Conservation (phyloP, 2,113 vertebrate species). For the Calypte anna region DNA sequence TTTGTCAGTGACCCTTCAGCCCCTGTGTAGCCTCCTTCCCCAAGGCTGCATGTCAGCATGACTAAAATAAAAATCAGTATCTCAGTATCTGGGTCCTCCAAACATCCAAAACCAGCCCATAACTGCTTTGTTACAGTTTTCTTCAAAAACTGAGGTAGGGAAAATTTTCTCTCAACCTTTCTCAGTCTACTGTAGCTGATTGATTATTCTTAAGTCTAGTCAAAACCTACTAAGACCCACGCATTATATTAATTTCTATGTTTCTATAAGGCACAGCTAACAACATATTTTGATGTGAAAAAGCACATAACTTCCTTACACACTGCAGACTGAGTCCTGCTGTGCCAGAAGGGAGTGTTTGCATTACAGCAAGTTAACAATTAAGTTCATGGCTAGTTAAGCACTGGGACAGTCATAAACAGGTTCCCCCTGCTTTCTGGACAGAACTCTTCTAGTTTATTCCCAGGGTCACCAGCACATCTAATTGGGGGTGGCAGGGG, state of each 20-base stretch:
- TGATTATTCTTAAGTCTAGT: background rate
- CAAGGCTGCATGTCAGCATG: background rate
- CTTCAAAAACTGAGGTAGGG: background rate
- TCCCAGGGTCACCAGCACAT: background rate
- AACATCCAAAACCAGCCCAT: background rate
- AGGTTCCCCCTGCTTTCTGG: background rate
- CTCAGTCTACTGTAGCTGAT: background rate
- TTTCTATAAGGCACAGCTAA: background rate
- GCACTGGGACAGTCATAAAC: constrained; percentile 17
- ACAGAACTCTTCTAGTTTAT: background rate
- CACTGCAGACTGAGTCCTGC: background rate
- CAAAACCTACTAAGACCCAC: background rate
- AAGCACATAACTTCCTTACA: background rate
- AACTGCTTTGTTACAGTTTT: background rate
- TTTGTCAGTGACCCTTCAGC: background rate
- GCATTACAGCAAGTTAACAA: constrained; percentile 3
- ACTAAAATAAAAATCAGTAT: background rate
- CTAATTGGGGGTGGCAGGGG: background rate
- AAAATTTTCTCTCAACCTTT: background rate
- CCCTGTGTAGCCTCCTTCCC: background rate
- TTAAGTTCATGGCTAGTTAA: constrained; percentile 15
- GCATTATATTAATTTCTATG: background rate
- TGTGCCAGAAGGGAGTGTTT: background rate
- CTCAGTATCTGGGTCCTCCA: background rate
- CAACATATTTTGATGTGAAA: background rate